phyloP scores from a whole-genome alignment of 2,113 vertebrate species.

The Aspiorhynchus laticeps region DNA sequence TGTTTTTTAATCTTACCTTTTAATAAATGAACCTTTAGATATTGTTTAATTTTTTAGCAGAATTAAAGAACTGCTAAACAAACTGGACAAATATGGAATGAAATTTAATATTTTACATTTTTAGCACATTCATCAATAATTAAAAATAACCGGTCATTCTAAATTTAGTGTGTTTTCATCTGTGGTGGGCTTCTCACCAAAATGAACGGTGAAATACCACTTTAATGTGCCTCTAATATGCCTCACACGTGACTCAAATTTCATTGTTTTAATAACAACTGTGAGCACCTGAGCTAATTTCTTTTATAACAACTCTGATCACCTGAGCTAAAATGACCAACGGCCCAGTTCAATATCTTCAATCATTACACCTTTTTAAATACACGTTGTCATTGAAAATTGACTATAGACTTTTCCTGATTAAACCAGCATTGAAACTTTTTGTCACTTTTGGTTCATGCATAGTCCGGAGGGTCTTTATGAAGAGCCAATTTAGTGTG shows the following conservation, averaged over 20 bases:
- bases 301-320: background rate
- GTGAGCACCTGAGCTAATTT: background rate
- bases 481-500: constrained; percentile 27
- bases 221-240: background rate
- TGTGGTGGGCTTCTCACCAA: background rate
- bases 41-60: background rate
- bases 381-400: background rate
- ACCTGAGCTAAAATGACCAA: background rate
- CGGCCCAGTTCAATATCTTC: constrained; percentile 11
- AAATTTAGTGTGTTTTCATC: background rate
- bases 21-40: background rate
- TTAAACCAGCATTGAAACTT: constrained; percentile 1
- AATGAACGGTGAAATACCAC: background rate
- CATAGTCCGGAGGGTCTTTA: constrained; percentile 15
- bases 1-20: background rate
- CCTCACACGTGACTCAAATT: background rate
- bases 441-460: constrained; percentile 18
- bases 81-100: background rate
- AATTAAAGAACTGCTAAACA: background rate
- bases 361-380: background rate
- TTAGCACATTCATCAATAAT: background rate
- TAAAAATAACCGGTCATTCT: background rate
- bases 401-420: background rate
- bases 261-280: background rate
- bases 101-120: background rate